Evolutionary conservation across 2,888 invertebrate species (phyloP).

Genomic region (Mythimna impura): DNA sequence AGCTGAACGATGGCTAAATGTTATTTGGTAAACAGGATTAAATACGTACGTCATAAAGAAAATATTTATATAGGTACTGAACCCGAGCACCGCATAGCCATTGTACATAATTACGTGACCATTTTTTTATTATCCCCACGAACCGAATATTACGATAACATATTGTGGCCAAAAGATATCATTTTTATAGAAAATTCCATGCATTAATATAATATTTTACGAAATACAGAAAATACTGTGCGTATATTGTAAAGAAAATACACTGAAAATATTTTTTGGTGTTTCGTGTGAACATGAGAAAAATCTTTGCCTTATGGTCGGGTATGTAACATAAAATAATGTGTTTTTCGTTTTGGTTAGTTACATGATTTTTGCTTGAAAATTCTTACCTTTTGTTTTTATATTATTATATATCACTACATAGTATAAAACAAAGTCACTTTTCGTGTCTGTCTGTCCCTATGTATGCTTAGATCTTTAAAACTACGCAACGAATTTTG

Average conservation of each 20-base stretch:
- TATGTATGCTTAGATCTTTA: too few relatives aligned
- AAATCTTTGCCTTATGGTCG: constrained; percentile 30
- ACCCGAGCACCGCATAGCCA: constrained; percentile 15
- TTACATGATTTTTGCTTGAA: neutral
- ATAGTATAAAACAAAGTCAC: too few relatives aligned
- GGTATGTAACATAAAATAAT: constrained; percentile 11
- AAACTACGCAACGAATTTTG: too few relatives aligned
- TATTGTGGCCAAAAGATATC: constrained; percentile 55
- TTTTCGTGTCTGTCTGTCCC: too few relatives aligned
- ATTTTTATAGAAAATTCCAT: constrained; percentile 57
- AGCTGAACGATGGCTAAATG: too few relatives aligned
- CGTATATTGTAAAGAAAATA: constrained; percentile 39
- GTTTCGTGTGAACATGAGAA: constrained; percentile 20
- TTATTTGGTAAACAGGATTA: too few relatives aligned
- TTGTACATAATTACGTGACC: constrained; percentile 49
- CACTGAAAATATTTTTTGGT: constrained; percentile 8
- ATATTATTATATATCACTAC: neutral
- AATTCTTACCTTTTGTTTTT: constrained; percentile 20
- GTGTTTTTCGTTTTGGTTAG: neutral
- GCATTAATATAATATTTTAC: constrained; percentile 49
- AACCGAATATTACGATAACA: constrained; percentile 45
- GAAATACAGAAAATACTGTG: constrained; percentile 43
- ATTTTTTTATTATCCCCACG: constrained; percentile 42
- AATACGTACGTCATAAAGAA: too few relatives aligned
- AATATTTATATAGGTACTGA: constrained; percentile 23